Conservation (phyloP, 1,140 invertebrate genomes). For the Pseudomyrmex concolor region DNA sequence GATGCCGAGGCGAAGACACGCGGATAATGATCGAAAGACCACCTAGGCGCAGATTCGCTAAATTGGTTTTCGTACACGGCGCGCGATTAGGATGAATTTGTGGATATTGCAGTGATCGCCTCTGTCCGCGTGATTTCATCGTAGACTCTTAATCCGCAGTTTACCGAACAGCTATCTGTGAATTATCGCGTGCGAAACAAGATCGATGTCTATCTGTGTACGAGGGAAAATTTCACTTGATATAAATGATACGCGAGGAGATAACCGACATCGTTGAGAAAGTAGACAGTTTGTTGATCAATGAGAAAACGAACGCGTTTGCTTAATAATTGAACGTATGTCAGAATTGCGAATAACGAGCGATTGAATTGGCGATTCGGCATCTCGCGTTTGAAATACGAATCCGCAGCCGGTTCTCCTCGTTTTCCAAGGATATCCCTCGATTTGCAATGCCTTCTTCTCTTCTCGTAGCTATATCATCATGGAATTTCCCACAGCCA, state of each 20-base stretch:
- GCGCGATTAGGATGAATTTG: slow-evolving; percentile 31
- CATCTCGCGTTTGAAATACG: slow-evolving; percentile 4
- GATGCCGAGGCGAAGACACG: slow-evolving; percentile 21
- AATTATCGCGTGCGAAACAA: slow-evolving; percentile 5
- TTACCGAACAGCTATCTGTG: slow-evolving; percentile 20
- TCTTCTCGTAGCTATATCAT: slow-evolving; percentile 41
- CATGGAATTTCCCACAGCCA: slow-evolving; percentile 43
- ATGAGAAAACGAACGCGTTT: not conserved
- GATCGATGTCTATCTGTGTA: not conserved
- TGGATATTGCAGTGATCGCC: slow-evolving; percentile 19
- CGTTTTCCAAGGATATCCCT: slow-evolving; percentile 48
- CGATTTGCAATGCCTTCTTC: slow-evolving; percentile 28
- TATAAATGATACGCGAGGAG: not conserved
- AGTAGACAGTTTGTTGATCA: not conserved
- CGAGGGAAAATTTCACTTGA: not conserved
- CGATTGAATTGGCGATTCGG: not conserved
- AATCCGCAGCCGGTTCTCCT: slow-evolving; percentile 27
- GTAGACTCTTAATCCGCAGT: not conserved
- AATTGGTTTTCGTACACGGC: slow-evolving; percentile 15
- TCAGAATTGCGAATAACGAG: not conserved
- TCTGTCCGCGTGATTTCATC: slow-evolving; percentile 6
- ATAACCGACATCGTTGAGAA: slow-evolving; percentile 7
- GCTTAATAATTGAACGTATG: not conserved
- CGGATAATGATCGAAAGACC: slow-evolving; percentile 43
- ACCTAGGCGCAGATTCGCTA: slow-evolving; percentile 34